Evolutionary conservation across 2,888 invertebrate genomes (phyloP), one percentile per base, ranked within the genome.

Genomic region (Hemaris fuciformis): DNA sequence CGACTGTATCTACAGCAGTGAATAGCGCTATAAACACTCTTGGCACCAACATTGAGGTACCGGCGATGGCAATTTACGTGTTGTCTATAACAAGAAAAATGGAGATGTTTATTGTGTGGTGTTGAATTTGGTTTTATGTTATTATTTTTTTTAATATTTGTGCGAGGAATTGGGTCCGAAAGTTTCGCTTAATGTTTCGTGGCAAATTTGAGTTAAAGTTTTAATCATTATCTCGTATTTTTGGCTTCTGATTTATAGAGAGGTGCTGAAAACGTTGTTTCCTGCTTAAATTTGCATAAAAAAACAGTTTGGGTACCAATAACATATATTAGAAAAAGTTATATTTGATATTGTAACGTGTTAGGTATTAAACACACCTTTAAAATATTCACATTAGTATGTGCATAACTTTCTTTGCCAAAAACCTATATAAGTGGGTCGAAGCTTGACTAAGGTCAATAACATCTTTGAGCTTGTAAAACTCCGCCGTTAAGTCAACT

Each of bases 11-110:
- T 4, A 81, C 73, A 0, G 87, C 87, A 0, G 78, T 91, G 41
- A 88, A 91, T 72, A 84, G 83, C 69, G 85, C 85, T 46, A 84
- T 91, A 67, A 87, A 88, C 71, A 90, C 91, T 2, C 15, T 91
- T 45, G 89, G 90, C 79, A 77, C 79, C 60, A 91, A 89, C 68
- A 67, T 92, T 43, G 79, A 91, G 91, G 91, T 92, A 92, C 66
- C 69, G 18, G 27, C 20, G 63, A 53, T 59, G 59, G 61, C 64
- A 67, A 64, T 64, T 42, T 68, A n/a, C n/a, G 62, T 64, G 70
- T 69, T 70, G 34, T 45, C 43, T 8, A 15, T n/a, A 42, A 20
- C 23, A 8, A 15, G 23, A 62, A 69, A 59, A 66, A 59, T 67
- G 67, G 61, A 60, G 57, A 53, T 56, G 46, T 53, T 65, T 22